A percentile compares a stretch with the other conserved stretches of the same genome.
phyloP scores from a whole-genome alignment of 1,140 invertebrate genomes.

The Drosophila persimilis region DNA sequence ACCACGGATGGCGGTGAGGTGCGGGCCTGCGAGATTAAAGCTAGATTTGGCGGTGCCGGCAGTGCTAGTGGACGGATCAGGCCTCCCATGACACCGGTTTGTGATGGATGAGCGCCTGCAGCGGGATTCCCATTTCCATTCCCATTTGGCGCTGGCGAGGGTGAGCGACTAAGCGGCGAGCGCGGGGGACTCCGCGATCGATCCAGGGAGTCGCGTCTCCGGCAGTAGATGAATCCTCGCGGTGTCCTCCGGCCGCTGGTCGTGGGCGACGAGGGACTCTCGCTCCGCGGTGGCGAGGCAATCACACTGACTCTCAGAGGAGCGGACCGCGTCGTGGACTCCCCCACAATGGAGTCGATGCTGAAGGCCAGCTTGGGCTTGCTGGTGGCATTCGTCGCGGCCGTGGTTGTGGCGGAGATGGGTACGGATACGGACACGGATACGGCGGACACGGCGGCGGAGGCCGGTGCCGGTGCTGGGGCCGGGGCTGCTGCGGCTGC shows the following conservation, averaged over 20 bases:
- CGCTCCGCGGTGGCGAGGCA: constrained; percentile 63
- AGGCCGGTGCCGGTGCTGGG: constrained; percentile 8
- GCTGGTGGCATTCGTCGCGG: constrained; percentile 78
- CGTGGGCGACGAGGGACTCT: constrained; percentile 61
- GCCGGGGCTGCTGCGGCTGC: constrained; percentile 34
- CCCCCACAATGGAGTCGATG: constrained; percentile 96
- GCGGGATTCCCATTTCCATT: constrained; percentile 11
- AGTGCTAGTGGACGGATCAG: constrained; percentile 83
- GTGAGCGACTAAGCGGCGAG: constrained; percentile 57
- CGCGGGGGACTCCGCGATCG: constrained; percentile 80
- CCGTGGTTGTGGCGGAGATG: constrained; percentile 35
- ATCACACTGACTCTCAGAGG: constrained; percentile 63
- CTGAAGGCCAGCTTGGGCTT: constrained; percentile 97
- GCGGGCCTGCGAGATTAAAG: constrained; percentile 67
- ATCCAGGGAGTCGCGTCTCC: constrained; percentile 62
- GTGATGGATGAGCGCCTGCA: constrained; percentile 82
- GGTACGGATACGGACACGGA: constrained; percentile 9
- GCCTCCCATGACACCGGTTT: constrained; percentile 72
- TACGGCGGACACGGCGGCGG: constrained; percentile 33
- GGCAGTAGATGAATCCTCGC: constrained; percentile 67
- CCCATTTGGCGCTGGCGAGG: constrained; percentile 49
- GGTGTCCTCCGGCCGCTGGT: constrained; percentile 46
- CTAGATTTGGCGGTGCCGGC: constrained; percentile 68
- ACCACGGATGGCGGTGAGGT: constrained; percentile 56
- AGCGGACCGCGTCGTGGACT: constrained; percentile 58